Evolutionary conservation across 2,113 vertebrate species (phyloP), one percentile per base, ranked within the genome.

Genomic region (Chionodraco myersi): DNA sequence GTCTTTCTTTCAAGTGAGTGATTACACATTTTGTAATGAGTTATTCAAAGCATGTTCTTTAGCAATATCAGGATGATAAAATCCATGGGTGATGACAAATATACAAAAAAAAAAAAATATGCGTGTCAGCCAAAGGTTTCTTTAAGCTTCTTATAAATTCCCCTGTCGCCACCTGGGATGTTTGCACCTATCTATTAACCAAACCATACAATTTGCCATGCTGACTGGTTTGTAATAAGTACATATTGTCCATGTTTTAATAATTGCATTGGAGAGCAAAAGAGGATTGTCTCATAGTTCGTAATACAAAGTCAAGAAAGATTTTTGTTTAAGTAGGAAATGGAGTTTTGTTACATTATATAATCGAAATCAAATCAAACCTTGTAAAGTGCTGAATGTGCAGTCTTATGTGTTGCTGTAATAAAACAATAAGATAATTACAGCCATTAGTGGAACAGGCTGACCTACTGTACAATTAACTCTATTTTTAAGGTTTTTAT

Each of bases 161-260:
- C 64, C 21, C 65, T 36, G 41, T 82, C 79, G 69, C 4, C 45
- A 5, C 5, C 0, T 2, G 21, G 13, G 34, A 10, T 44, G 41
- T 72, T 61, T 82, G 68, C 79, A 72, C 15, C 10, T 70, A 69
- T 72, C 30, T 23, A 44, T 82, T 41, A 53, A 65, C 18, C 14
- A 62, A 52, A 73, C 30, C 60, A 66, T 68, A 75, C 72, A 58
- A 26, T 36, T 45, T 47, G 6, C 69, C 13, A n/a, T 13, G 0
- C 18, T 49, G 12, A 41, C 10, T 60, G 49, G 26, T 13, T 71
- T 71, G 23, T 75, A 30, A 70, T 3, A 30, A 36, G 30, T 21
- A 66, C 67, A 36, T 36, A 8, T 16, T 52, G 15, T 54, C 57
- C 36, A 30, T 63, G 26, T 60, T 69, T 61, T n/a, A 60, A 45